A percentile compares a stretch with the other conserved stretches of the same genome.
Evolutionary conservation across 2,797 vertebrate species (phyloP).

Genomic region (Sphenodon punctatus): DNA sequence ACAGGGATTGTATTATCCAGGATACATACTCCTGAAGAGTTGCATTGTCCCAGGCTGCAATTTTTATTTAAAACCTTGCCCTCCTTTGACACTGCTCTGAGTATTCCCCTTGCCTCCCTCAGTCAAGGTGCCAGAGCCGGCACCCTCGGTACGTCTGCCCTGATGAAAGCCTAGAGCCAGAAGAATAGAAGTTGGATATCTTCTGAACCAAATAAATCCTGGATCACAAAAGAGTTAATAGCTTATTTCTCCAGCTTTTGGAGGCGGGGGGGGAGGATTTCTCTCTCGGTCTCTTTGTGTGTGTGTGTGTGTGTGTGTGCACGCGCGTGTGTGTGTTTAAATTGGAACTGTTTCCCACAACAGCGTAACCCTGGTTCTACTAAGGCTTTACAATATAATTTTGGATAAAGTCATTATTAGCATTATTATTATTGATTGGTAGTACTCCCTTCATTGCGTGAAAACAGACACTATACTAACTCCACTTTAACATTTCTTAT

Average conservation of each 20-base stretch:
- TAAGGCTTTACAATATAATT: no score
- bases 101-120: conserved; percentile 60
- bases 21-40: conserved; percentile 72
- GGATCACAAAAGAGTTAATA: conserved; percentile 63
- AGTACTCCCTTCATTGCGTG: no score
- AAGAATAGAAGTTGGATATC: conserved; percentile 50
- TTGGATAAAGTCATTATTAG: no score
- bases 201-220: conserved; percentile 62
- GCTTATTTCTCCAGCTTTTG: conserved; percentile 61
- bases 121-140: conserved; percentile 69
- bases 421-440: no score
- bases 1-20: conserved; percentile 73
- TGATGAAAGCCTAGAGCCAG: conserved; percentile 13
- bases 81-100: conserved; percentile 62
- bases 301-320: no score
- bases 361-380: conserved; percentile 4
- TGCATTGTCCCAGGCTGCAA: conserved; percentile 61
- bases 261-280: neutral
- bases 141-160: conserved; percentile 43
- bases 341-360: conserved; percentile 50
- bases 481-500: no score
- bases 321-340: no score
- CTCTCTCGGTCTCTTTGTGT: neutral
- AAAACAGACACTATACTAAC: no score
- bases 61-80: conserved; percentile 71